Conservation (phyloP, 1,140 invertebrate species). For the Lasioglossum baleicum region DNA sequence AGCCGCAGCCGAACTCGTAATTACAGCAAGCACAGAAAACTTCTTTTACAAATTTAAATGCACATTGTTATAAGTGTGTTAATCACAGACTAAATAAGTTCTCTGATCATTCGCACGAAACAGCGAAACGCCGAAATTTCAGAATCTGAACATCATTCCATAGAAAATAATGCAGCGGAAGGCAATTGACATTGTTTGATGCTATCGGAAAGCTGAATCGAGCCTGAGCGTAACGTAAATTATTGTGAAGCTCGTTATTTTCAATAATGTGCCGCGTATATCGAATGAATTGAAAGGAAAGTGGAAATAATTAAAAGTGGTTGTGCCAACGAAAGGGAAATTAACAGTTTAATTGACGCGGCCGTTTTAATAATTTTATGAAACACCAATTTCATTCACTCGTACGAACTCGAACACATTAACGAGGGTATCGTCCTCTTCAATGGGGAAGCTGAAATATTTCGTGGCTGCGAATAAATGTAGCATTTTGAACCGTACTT, state of each 20-base stretch:
- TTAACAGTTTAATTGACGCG: slow-evolving; percentile 44
- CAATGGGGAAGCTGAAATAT: slow-evolving; percentile 28
- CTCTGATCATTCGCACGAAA: no score
- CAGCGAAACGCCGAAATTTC: no score
- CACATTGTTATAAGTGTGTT: no score
- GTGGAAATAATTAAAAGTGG: slow-evolving; percentile 48
- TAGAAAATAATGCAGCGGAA: background rate
- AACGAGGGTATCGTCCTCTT: slow-evolving; percentile 35
- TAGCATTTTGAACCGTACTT: slow-evolving; percentile 11
- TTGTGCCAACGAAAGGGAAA: slow-evolving; percentile 43
- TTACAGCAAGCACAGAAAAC: no score
- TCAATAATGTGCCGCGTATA: slow-evolving; percentile 28
- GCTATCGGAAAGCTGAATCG: slow-evolving; percentile 12
- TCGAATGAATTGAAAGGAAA: slow-evolving; percentile 21
- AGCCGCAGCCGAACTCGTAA: no score
- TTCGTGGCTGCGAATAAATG: slow-evolving; percentile 31
- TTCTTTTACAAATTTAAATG: no score
- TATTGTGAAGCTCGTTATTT: slow-evolving; percentile 31
- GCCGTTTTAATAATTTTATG: slow-evolving; percentile 49
- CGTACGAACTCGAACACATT: slow-evolving; percentile 31
- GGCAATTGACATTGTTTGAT: background rate
- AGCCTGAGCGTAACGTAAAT: slow-evolving; percentile 22
- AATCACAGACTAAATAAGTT: no score
- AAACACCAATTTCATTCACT: slow-evolving; percentile 32
- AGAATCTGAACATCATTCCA: no score